Conservation (phyloP, 2,888 invertebrate species). For the Drosophila fulvimacula region DNA sequence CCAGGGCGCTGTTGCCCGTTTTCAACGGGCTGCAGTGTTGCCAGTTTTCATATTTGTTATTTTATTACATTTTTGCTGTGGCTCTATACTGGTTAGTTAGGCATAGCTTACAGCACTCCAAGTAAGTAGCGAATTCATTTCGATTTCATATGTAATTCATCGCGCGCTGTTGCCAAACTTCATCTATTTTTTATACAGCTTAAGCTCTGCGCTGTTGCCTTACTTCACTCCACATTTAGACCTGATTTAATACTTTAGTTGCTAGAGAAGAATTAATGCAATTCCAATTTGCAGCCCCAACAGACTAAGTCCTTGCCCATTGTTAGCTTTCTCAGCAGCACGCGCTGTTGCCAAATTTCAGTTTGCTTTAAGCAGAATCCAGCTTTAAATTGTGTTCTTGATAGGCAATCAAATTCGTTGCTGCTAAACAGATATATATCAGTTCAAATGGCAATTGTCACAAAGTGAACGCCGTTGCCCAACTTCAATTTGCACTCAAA, state of each 20-base stretch:
- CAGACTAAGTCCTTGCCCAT: neutral
- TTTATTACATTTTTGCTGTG: neutral
- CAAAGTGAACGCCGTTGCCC: neutral
- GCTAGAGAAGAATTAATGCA: neutral
- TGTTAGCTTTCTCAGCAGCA: neutral
- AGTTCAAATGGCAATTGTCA: neutral
- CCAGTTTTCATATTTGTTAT: no score
- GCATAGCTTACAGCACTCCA: no score
- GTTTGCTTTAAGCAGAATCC: neutral
- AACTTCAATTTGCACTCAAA: conserved; percentile 5
- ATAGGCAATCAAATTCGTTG: neutral
- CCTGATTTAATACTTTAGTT: neutral
- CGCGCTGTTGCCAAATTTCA: conserved; percentile 20
- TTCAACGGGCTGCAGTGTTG: conserved; percentile 2
- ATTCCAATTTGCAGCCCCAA: no score
- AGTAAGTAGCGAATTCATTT: neutral
- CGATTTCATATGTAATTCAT: neutral
- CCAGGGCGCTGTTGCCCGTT: conserved; percentile 17
- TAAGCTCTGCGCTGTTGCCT: neutral
- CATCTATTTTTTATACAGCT: conserved; percentile 12
- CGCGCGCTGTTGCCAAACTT: conserved; percentile 15
- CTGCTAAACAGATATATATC: neutral
- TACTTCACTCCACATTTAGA: neutral
- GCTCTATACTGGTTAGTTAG: neutral
- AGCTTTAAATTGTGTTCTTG: neutral